A percentile compares a stretch with the other conserved stretches of the same genome.
Evolutionary conservation across 2,113 vertebrate genomes (phyloP).

Genomic region (Cyprinodon variegatus): DNA sequence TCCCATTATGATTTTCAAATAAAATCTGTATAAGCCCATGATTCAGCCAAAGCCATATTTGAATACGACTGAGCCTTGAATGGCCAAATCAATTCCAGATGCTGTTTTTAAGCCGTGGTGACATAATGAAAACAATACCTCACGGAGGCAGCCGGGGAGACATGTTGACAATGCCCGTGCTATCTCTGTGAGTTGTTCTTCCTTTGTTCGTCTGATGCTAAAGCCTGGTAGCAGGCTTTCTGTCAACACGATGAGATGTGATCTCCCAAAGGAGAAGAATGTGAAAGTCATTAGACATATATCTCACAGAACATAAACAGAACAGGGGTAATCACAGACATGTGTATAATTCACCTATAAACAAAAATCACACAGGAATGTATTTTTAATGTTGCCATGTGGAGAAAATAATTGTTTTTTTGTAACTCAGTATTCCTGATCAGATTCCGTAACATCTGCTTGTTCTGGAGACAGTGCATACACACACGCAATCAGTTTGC

Average conservation of each 20-base stretch:
- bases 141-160: conserved; percentile 36
- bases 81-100: conserved; percentile 43
- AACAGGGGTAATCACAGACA: conserved; percentile 15
- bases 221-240: conserved; percentile 29
- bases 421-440: not conserved
- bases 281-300: conserved; percentile 36
- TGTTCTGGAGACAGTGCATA: not conserved
- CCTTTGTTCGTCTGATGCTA: conserved; percentile 15
- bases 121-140: conserved; percentile 57
- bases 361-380: conserved; percentile 5
- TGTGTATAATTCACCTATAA: not conserved
- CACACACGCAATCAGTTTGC: not conserved
- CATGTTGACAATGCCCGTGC: conserved; percentile 32
- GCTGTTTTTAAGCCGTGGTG: conserved; percentile 24
- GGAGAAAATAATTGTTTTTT: not conserved
- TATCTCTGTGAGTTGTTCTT: conserved; percentile 32
- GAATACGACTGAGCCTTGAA: conserved; percentile 35
- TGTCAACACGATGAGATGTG: conserved; percentile 32
- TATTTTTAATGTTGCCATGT: not conserved
- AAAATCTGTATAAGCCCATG: conserved; percentile 28
- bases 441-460: conserved; percentile 35
- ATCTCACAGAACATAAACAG: conserved; percentile 44
- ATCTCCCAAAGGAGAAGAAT: conserved; percentile 21
- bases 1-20: conserved; percentile 37
- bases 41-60: conserved; percentile 45